Evolutionary conservation across 2,888 invertebrate genomes (phyloP).

Genomic region (Silvanus unidentatus): DNA sequence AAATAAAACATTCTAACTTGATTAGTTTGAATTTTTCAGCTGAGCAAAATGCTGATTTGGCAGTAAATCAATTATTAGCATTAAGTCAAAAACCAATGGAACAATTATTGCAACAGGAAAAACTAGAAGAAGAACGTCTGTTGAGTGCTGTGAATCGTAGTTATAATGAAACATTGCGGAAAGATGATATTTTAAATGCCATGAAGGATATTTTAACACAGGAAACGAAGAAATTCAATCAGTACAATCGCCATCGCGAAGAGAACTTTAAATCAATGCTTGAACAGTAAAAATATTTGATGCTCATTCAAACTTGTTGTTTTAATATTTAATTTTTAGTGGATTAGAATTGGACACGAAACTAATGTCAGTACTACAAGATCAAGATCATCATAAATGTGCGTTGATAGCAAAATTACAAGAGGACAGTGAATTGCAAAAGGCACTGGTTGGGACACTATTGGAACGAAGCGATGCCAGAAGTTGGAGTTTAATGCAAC

Average conservation of each 20-base stretch:
- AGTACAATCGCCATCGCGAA: conserved; percentile 55
- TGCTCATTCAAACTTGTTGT: not conserved
- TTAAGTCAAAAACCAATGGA: conserved; percentile 57
- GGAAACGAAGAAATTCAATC: conserved; percentile 58
- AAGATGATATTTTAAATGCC: conserved; percentile 62
- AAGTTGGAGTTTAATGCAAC: conserved; percentile 70
- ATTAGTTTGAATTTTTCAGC: conserved; percentile 39
- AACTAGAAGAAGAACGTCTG: conserved; percentile 59
- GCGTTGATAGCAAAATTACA: conserved; percentile 57
- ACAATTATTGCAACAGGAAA: conserved; percentile 62
- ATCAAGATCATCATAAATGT: conserved; percentile 57
- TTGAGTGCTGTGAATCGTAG: conserved; percentile 51
- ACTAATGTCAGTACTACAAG: conserved; percentile 54
- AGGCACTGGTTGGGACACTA: conserved; percentile 64
- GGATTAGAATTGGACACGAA: conserved; percentile 59
- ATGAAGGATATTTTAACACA: conserved; percentile 66
- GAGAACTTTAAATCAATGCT: conserved; percentile 57
- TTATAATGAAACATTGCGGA: conserved; percentile 56
- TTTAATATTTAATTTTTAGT: conserved; percentile 33
- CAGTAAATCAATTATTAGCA: conserved; percentile 61
- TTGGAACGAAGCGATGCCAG: conserved; percentile 68
- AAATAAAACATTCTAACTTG: not conserved
- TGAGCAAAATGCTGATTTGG: conserved; percentile 61
- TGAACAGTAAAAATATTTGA: conserved; percentile 52
- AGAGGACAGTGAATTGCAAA: conserved; percentile 66